Percentiles rank a stretch among this genome's conserved stretches.
These are phyloP conservation scores for Caenorhabditis wallacei DNA, from an alignment of 2,888 invertebrate genomes.

Conservation along the genomic window DNA sequence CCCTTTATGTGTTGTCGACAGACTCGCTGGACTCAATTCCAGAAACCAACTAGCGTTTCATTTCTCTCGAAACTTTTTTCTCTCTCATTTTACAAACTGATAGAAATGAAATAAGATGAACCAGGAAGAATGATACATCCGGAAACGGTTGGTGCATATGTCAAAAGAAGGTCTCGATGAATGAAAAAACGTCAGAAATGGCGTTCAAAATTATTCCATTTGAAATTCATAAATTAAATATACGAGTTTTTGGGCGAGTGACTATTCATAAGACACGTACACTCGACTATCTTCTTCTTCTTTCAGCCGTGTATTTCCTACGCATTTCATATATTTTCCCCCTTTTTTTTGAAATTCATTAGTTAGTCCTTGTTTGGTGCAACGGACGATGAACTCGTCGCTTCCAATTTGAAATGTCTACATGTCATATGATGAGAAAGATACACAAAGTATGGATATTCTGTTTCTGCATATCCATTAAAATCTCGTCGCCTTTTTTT, in stretches of 20 bases:
- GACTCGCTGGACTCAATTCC: slow-evolving; percentile 24
- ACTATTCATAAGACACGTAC: slow-evolving; percentile 48
- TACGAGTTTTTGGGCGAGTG: slow-evolving; percentile 31
- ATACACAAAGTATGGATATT: slow-evolving; percentile 41
- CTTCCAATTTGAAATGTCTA: slow-evolving; percentile 43
- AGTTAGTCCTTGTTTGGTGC: slow-evolving; percentile 22
- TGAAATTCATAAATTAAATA: slow-evolving; percentile 50
- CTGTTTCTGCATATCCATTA: slow-evolving; percentile 43
- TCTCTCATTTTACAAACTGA: not conserved
- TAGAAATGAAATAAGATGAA: slow-evolving; percentile 6
- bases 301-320: not conserved
- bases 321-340: not conserved
- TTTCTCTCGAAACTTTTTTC: slow-evolving; percentile 5
- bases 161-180: slow-evolving; percentile 6
- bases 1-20: slow-evolving; percentile 22
- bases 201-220: slow-evolving; percentile 53
- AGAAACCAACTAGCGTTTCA: slow-evolving; percentile 32
- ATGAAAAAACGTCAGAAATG: slow-evolving; percentile 39
- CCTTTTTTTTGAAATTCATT: slow-evolving; percentile 29
- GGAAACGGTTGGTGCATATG: slow-evolving; percentile 31
- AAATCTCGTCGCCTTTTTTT: slow-evolving; percentile 9
- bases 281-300: not conserved
- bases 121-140: slow-evolving; percentile 54
- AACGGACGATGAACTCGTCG: slow-evolving; percentile 47
- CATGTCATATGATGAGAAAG: slow-evolving; percentile 53